Conservation (phyloP, 2,113 vertebrate species). For the Eonycteris spelaea region DNA sequence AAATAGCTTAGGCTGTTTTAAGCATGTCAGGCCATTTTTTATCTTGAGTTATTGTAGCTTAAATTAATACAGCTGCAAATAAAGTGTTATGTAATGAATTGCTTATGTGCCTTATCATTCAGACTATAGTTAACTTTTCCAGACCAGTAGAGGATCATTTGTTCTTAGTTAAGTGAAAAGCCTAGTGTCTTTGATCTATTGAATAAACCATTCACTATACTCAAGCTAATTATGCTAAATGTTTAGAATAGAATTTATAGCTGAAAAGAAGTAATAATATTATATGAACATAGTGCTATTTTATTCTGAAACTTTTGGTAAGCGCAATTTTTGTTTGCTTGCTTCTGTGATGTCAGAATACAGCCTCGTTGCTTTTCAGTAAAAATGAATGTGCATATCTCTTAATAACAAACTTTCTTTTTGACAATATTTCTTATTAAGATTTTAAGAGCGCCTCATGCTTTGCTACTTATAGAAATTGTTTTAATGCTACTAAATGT, state of each 20-base stretch:
- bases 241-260: constrained; percentile 18
- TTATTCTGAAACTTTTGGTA: constrained; percentile 51
- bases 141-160: constrained; percentile 1
- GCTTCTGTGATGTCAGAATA: constrained; percentile 25
- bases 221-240: constrained; percentile 2
- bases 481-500: constrained; percentile 13
- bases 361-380: constrained; percentile 38
- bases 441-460: constrained; percentile 29
- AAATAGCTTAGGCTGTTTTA: neutral
- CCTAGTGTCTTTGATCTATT: constrained; percentile 37
- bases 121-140: constrained; percentile 2
- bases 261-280: neutral
- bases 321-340: constrained; percentile 24
- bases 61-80: constrained; percentile 41
- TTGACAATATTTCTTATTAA: neutral
- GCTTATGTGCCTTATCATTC: neutral
- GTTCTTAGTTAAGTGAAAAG: constrained; percentile 22
- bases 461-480: constrained; percentile 10
- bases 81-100: neutral
- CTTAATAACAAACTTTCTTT: neutral
- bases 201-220: neutral
- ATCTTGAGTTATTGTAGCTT: constrained; percentile 32
- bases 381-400: constrained; percentile 21
- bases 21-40: neutral
- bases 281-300: neutral